Base-by-base conservation (phyloP, 2,888 invertebrate species). In the Lymantria dispar region DNA sequence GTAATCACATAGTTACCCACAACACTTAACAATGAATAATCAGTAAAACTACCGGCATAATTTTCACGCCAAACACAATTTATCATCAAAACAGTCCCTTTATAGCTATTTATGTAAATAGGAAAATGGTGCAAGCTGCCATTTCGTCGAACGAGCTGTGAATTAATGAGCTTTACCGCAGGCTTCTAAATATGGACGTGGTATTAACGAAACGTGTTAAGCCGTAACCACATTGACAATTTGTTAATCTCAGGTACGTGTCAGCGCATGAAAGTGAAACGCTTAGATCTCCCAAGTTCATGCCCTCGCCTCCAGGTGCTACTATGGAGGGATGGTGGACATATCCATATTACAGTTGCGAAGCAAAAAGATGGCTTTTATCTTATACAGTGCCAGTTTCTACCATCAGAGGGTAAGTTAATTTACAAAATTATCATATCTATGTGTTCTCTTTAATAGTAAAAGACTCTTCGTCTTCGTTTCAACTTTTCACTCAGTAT, bases 311-410 rank as follows among this genome's bases (percentile, higher is more conserved):
- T 45, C 93, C 94, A 12, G 91, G 92, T n/a, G 93, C 93, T 48
- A 93, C 93, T 56, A 92, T 90, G 88, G 89, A 94, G 71, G 96
- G 97, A 22, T 96, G 96, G 94, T 98, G 97, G 97, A 97, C 97
- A 13, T 95, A 93, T 71, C 97, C 98, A 0, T 98, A 97, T 80
- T 97, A 95, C 81, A 96, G 96, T 62, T 98, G 98, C 84, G 93
- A 93, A 54, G 92, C 93, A 30, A 93, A 94, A 62, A 93, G 94
- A 56, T 98, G 98, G 98, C 92, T 97, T 65, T 92, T 97, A 45
- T 97, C 97, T 3, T 98, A 97, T 81, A 96, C 96, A 60, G 95
- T 96, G 15, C 93, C 90, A 7, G 86, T 91, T 11, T 70, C 88
- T 48, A 83, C 82, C 11, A 69, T 84, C 22, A 78, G 81, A 38